Percentiles rank a stretch among this genome's conserved stretches.
Conservation (phyloP, 1,140 invertebrate genomes). For the Ylistrum balloti region DNA sequence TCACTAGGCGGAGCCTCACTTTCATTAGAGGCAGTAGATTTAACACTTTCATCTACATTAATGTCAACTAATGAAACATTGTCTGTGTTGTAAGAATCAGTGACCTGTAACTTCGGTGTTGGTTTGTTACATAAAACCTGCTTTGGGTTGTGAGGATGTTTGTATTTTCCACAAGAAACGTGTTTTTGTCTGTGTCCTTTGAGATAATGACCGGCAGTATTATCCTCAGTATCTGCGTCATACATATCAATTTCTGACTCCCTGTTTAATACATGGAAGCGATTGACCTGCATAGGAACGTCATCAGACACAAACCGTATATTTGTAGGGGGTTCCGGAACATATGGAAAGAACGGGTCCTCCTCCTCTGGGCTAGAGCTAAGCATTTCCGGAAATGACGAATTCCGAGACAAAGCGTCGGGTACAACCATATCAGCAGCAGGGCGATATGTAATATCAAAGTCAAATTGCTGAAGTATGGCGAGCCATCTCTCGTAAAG, state of each 20-base stretch:
- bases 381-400: slow-evolving; percentile 21
- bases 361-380: slow-evolving; percentile 47
- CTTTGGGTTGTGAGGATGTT: too few species aligned
- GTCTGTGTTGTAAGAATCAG: too few species aligned
- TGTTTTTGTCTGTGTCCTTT: too few species aligned
- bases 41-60: too few species aligned
- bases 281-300: background rate
- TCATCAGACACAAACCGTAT: background rate
- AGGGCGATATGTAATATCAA: slow-evolving; percentile 58
- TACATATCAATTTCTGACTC: background rate
- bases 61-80: too few species aligned
- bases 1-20: too few species aligned
- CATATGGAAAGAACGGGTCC: slow-evolving; percentile 51
- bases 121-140: too few species aligned
- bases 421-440: slow-evolving; percentile 55
- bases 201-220: too few species aligned
- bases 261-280: background rate
- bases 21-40: too few species aligned
- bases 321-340: slow-evolving; percentile 37
- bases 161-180: too few species aligned
- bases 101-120: too few species aligned
- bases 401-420: slow-evolving; percentile 48
- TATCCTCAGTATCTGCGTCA: too few species aligned
- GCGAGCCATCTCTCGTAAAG: slow-evolving; percentile 59
- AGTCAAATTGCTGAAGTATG: slow-evolving; percentile 61